Conservation (phyloP, 2,797 vertebrate species). For the Labeo calbasu region DNA sequence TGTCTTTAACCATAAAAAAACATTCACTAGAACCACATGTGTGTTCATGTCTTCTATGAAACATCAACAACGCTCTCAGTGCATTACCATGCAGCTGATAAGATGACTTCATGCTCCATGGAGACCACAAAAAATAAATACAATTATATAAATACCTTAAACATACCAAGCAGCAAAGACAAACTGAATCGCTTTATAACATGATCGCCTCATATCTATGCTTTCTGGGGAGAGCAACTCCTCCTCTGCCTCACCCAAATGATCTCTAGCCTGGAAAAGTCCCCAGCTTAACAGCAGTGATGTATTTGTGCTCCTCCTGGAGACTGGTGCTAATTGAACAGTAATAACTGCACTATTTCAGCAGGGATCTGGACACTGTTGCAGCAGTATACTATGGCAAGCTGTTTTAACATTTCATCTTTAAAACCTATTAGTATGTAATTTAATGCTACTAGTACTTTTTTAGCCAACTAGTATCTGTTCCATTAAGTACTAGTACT, state of each 20-base stretch:
- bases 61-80: not conserved
- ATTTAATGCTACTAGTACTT: not conserved
- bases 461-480: not conserved
- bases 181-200: slow-evolving; percentile 12
- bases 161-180: not conserved
- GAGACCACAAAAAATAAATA: not conserved
- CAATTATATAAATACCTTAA: not conserved
- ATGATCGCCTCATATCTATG: not conserved
- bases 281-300: slow-evolving; percentile 69
- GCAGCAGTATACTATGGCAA: slow-evolving; percentile 35
- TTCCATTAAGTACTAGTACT: not conserved
- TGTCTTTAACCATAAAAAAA: not conserved
- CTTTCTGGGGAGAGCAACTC: slow-evolving; percentile 3
- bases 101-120: slow-evolving; percentile 4
- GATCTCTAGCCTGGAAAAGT: slow-evolving; percentile 46
- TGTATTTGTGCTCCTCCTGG: slow-evolving; percentile 66
- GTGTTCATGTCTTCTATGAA: not conserved
- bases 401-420: not conserved
- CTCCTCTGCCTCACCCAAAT: slow-evolving; percentile 24
- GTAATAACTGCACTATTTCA: slow-evolving; percentile 63
- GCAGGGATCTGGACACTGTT: slow-evolving; percentile 72
- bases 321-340: slow-evolving; percentile 74
- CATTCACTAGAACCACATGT: not conserved
- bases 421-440: not conserved
- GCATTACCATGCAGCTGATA: not conserved